Evolutionary conservation across 2,113 vertebrate genomes (phyloP).

Genomic region (Hemichromis elongatus): DNA sequence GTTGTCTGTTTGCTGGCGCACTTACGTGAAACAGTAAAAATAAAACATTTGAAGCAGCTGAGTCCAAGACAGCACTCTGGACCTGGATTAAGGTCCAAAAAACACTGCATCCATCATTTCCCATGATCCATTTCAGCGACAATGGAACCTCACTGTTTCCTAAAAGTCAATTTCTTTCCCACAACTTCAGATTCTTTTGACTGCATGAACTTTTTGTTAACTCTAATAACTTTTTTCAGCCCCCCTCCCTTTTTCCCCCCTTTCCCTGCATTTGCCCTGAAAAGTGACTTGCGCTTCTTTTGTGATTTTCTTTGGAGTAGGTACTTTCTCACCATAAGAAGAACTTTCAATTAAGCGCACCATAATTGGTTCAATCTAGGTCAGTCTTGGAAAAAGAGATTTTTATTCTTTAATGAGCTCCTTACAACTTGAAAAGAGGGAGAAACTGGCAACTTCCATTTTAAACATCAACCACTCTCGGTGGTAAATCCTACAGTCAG

Average conservation of each 20-base stretch:
- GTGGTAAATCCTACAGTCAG: not conserved
- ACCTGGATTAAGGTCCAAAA: not conserved
- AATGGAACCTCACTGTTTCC: not conserved
- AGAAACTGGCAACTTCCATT: rapidly evolving
- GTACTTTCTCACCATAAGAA: not conserved
- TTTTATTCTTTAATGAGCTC: not conserved
- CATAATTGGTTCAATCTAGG: not conserved
- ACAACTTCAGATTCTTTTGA: not conserved
- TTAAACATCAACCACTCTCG: not conserved
- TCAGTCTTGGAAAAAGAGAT: not conserved
- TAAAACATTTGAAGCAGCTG: not conserved
- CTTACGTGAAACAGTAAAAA: not conserved
- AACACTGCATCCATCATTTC: not conserved
- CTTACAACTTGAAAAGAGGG: not conserved
- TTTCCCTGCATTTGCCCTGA: not conserved
- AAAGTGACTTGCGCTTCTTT: not conserved
- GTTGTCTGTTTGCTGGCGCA: not conserved
- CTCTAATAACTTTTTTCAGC: not conserved
- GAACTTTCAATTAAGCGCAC: not conserved
- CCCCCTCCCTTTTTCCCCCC: not conserved
- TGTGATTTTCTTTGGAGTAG: not conserved
- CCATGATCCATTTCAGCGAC: not conserved
- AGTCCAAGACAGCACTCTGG: not conserved
- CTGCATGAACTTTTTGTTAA: not conserved
- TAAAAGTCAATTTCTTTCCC: not conserved